Percentiles rank a stretch among this genome's conserved stretches.
These are phyloP conservation scores for Sebastes cheni DNA, from an alignment of 2,797 vertebrate species.

Conservation along the genomic window DNA sequence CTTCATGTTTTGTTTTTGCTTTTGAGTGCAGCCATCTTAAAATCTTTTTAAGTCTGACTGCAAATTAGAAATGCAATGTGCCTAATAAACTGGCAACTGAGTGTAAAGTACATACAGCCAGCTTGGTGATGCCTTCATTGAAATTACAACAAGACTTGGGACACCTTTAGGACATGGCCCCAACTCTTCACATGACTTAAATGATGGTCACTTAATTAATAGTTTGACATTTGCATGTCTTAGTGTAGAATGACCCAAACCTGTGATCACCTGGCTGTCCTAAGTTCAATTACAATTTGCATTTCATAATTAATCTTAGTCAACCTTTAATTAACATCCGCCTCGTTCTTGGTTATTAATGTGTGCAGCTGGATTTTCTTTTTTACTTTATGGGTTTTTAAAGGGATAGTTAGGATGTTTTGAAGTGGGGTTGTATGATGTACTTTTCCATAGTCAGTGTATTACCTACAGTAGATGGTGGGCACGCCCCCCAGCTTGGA, in stretches of 20 bases:
- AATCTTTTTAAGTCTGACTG: background rate
- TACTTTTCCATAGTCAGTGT: no score
- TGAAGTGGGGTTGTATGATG: background rate
- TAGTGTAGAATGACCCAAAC: conserved; percentile 32
- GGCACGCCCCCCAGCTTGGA: no score
- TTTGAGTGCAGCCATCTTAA: background rate
- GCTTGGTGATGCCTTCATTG: background rate
- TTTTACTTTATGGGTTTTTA: background rate
- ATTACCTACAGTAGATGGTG: no score
- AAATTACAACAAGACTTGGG: background rate
- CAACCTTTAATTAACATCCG: conserved; percentile 68
- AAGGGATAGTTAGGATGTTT: background rate
- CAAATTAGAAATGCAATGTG: background rate
- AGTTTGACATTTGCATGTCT: conserved; percentile 48
- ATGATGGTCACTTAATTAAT: conserved; percentile 26
- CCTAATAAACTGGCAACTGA: background rate
- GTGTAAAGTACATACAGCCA: background rate
- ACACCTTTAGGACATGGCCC: background rate
- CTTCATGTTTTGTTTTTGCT: background rate
- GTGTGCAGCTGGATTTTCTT: background rate
- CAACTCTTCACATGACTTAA: background rate
- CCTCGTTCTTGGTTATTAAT: conserved; percentile 34
- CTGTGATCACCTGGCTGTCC: conserved; percentile 21
- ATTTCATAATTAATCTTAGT: conserved; percentile 74
- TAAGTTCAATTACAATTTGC: conserved; percentile 58